These are phyloP conservation scores for Balanococcus diminutus DNA, from an alignment of 2,888 invertebrate genomes.

Conservation along the genomic window DNA sequence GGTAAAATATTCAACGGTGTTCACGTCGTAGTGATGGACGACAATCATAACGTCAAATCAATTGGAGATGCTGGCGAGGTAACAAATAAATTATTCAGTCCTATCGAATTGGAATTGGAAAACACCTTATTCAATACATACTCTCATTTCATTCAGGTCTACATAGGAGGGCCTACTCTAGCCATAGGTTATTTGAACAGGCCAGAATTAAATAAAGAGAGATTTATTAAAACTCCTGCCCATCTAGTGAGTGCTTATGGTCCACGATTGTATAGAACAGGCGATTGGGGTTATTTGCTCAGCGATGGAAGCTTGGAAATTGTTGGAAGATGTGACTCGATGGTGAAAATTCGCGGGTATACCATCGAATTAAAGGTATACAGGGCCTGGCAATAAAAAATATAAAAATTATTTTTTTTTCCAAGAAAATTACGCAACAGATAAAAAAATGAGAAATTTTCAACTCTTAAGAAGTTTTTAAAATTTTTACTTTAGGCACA, in stretches of 20 bases:
- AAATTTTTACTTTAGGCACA: too few relatives aligned
- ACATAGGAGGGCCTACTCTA: conserved; percentile 59
- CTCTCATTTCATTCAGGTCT: conserved; percentile 57
- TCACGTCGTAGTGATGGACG: conserved; percentile 58
- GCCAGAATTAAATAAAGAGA: conserved; percentile 58
- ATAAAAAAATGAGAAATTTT: too few relatives aligned
- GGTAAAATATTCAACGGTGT: conserved; percentile 58
- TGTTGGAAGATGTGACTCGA: conserved; percentile 59
- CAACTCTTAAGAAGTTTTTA: too few relatives aligned
- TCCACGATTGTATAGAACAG: conserved; percentile 58
- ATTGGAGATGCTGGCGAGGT: conserved; percentile 59
- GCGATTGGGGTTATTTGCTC: conserved; percentile 59
- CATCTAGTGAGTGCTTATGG: conserved; percentile 57
- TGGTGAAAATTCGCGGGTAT: conserved; percentile 59
- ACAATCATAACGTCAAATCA: conserved; percentile 57
- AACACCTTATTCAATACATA: too few relatives aligned
- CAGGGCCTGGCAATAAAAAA: too few relatives aligned
- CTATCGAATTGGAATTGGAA: too few relatives aligned
- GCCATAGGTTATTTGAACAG: conserved; percentile 59
- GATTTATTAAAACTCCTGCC: conserved; percentile 58
- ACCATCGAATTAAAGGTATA: conserved; percentile 58
- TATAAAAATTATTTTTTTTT: too few relatives aligned
- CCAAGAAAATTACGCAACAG: too few relatives aligned
- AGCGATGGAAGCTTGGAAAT: conserved; percentile 58
- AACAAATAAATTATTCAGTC: too few relatives aligned